Base-by-base conservation (phyloP, 2,113 vertebrate species). In the Terrapene triunguis region DNA sequence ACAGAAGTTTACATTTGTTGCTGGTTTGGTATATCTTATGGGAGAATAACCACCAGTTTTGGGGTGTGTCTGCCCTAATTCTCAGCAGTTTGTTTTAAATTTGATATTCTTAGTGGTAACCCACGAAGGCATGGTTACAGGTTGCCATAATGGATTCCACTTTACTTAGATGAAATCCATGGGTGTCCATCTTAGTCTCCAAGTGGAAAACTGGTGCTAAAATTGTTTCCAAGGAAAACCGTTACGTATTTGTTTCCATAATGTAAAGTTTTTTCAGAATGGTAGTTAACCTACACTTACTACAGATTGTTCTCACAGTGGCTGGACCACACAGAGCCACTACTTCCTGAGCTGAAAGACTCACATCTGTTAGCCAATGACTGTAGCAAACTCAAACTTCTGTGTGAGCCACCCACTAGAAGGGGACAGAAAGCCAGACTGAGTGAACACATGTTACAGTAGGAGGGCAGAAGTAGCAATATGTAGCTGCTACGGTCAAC, bases 401-500 rank as follows among this genome's bases (percentile, higher is more conserved):
- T 35, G 14, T 69, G 13, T 65, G 29, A 8, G 35, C 48, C 79
- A 80, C 19, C 11, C 3, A 11, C 48, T 17, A 10, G 50, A 51
- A 50, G 32, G 29, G 83, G 6, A 1, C 11, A 29, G 7, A 4
- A 24, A 25, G 35, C 6, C 12, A 48, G 8, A 51, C 16, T 32
- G 54, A 14, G 44, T 5, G 3, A 32, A 0, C 62, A 12, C 4
- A 1, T 78, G 5, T 24, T 59, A 6, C 25, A 25, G 22, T 47
- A 19, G 87, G 86, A 38, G 2, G 6, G 16, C 83, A 91, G 57
- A 29, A 90, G 10, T 1, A 78, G 4, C 50, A 54, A 85, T 69
- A 69, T n/a, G 35, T 69, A 69, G 35, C 29, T 69, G 35, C 62
- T n/a, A 10, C 11, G 53, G 42, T 59, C 0, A 0, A 27, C 10